Conservation (phyloP, 2,888 invertebrate species). For the Polyploca ridens region DNA sequence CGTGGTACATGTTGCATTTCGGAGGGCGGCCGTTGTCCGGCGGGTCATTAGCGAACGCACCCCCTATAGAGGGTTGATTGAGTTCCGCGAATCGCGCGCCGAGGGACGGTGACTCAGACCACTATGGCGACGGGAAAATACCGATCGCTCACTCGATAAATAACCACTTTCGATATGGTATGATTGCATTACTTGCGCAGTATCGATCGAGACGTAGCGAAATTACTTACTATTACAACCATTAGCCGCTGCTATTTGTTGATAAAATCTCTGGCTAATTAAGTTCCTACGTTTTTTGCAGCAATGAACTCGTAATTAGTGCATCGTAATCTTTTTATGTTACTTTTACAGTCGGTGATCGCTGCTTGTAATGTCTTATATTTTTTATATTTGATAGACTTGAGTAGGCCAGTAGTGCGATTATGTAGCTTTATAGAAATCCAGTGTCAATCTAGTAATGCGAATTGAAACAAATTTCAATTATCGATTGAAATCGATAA, state of each 20-base stretch:
- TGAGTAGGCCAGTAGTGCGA: no score
- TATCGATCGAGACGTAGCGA: slow-evolving; percentile 46
- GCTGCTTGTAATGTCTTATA: no score
- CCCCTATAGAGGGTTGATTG: slow-evolving; percentile 70
- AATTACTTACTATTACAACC: slow-evolving; percentile 45
- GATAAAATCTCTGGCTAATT: slow-evolving; percentile 44
- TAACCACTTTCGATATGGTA: slow-evolving; percentile 62
- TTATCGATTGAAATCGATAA: no score
- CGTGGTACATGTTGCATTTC: slow-evolving; percentile 60
- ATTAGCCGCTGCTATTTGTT: slow-evolving; percentile 27
- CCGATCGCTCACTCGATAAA: slow-evolving; percentile 69
- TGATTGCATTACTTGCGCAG: slow-evolving; percentile 57
- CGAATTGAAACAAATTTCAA: no score
- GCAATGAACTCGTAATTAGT: neutral
- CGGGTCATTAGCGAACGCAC: slow-evolving; percentile 77
- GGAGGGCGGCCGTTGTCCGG: slow-evolving; percentile 68
- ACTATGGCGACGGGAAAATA: slow-evolving; percentile 65
- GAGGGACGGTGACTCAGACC: slow-evolving; percentile 67
- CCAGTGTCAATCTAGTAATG: no score
- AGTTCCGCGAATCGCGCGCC: slow-evolving; percentile 70
- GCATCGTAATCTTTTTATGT: neutral
- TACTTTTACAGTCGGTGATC: neutral
- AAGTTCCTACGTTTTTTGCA: slow-evolving; percentile 24
- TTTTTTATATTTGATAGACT: no score
- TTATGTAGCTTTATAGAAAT: no score